Evolutionary conservation across 2,888 invertebrate species (phyloP), one percentile per base, ranked within the genome.

Genomic region (Eumacrocentrus americanus): DNA sequence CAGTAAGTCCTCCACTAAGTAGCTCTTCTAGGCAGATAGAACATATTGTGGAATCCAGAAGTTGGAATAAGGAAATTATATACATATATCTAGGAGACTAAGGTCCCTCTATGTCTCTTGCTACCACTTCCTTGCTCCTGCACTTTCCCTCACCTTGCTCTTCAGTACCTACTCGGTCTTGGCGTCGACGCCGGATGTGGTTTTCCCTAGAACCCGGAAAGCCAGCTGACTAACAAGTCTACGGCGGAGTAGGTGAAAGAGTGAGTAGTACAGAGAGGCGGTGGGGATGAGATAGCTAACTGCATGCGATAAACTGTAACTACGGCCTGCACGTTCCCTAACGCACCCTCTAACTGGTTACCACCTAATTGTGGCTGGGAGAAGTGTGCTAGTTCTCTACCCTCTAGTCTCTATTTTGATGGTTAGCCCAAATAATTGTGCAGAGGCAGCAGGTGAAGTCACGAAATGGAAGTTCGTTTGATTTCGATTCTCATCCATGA

Each of bases 1-100:
- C 38, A 44, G 37, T 63, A 64, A 64, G 66, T 64, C 58, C 62
- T 60, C 23, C 53, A 52, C 66, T 66, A 66, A 67, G 64, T 67
- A 64, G 62, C 63, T 46, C 57, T 65, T 56, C 67, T 63, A 46
- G 29, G 54, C 64, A 63, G 68, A 66, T 65, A 62, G 62, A 64
- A 65, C 69, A 64, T 65, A 62, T 58, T 66, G 62, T 51, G 42
- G 65, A 55, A 55, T 42, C 35, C 25, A 37, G 51, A 71, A 11
- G 71, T 70, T 71, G 68, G 69, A 69, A 70, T 74, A 70, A 71
- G 67, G 66, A 62, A 67, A 64, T n/a, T n/a, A n/a, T n/a, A n/a
- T n/a, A n/a, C n/a, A n/a, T n/a, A n/a, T n/a, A n/a, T n/a, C 62
- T 47, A 9, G 47, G 5, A 62, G 59, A 58, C 66, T 54, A 62